Percentiles rank a stretch among this genome's conserved stretches.
Conservation (phyloP, 2,888 invertebrate genomes). For the Ophraella communa region DNA sequence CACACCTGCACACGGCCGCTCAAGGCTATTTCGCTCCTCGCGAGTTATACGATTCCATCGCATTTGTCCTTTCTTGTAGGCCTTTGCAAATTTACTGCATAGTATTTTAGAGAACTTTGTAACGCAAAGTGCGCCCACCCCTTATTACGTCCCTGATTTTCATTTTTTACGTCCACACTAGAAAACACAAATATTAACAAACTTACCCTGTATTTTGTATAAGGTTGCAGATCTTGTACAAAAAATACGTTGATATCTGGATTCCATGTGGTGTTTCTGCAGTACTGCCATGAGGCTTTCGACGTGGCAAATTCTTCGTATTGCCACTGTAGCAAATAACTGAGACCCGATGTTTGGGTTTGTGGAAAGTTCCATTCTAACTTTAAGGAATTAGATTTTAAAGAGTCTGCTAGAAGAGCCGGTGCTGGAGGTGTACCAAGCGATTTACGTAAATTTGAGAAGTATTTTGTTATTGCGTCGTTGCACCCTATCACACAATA, state of each 20-base stretch:
- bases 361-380: slow-evolving; percentile 74
- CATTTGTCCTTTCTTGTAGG: too few species aligned
- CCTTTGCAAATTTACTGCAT: too few species aligned
- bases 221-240: slow-evolving; percentile 82
- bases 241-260: slow-evolving; percentile 65
- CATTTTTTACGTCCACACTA: too few species aligned
- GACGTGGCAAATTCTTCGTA: slow-evolving; percentile 73
- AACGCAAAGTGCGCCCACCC: too few species aligned
- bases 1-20: too few species aligned
- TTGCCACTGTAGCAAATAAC: slow-evolving; percentile 76
- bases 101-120: too few species aligned
- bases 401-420: slow-evolving; percentile 77
- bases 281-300: slow-evolving; percentile 74
- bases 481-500: slow-evolving; percentile 86
- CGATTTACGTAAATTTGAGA: slow-evolving; percentile 70
- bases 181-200: background rate
- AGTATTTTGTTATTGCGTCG: slow-evolving; percentile 78
- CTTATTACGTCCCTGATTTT: too few species aligned
- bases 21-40: too few species aligned
- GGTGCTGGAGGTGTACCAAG: slow-evolving; percentile 77
- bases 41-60: too few species aligned
- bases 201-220: slow-evolving; percentile 85
- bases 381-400: slow-evolving; percentile 79
- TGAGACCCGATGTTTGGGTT: slow-evolving; percentile 65
- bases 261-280: slow-evolving; percentile 74